phyloP scores from a whole-genome alignment of 2,888 invertebrate genomes.

The Yponomeuta sedellus region DNA sequence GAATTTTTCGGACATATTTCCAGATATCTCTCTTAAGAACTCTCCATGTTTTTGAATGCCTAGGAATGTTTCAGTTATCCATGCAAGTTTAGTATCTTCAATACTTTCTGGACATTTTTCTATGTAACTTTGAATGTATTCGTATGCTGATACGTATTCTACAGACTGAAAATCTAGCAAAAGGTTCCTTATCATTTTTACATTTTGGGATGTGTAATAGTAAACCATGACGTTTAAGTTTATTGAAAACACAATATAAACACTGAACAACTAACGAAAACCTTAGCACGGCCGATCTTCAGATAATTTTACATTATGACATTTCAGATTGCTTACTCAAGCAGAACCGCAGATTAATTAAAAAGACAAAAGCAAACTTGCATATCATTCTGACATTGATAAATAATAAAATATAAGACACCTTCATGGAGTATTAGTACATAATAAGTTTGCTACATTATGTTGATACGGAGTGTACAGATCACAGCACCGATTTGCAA shows the following conservation, averaged over 20 bases:
- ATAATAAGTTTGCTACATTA: neutral
- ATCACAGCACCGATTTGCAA: no score
- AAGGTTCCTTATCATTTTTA: slow-evolving; percentile 55
- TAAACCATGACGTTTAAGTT: slow-evolving; percentile 49
- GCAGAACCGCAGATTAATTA: no score
- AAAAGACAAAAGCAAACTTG: no score
- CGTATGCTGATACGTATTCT: slow-evolving; percentile 47
- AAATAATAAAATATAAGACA: neutral
- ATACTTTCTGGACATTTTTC: slow-evolving; percentile 51
- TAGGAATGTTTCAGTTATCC: slow-evolving; percentile 59
- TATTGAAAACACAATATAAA: neutral
- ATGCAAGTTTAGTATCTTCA: slow-evolving; percentile 52
- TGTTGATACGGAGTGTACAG: no score
- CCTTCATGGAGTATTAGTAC: neutral
- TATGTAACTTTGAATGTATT: slow-evolving; percentile 58
- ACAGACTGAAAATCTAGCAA: slow-evolving; percentile 42
- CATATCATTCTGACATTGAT: neutral
- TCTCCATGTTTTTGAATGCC: slow-evolving; percentile 49
- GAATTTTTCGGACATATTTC: slow-evolving; percentile 44
- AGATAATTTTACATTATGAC: neutral
- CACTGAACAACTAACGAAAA: neutral
- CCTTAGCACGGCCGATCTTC: neutral
- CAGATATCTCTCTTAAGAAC: slow-evolving; percentile 45
- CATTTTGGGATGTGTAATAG: slow-evolving; percentile 57
- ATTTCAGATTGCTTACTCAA: neutral